phyloP scores from a whole-genome alignment of 2,113 vertebrate species.

The Geococcyx californianus region DNA sequence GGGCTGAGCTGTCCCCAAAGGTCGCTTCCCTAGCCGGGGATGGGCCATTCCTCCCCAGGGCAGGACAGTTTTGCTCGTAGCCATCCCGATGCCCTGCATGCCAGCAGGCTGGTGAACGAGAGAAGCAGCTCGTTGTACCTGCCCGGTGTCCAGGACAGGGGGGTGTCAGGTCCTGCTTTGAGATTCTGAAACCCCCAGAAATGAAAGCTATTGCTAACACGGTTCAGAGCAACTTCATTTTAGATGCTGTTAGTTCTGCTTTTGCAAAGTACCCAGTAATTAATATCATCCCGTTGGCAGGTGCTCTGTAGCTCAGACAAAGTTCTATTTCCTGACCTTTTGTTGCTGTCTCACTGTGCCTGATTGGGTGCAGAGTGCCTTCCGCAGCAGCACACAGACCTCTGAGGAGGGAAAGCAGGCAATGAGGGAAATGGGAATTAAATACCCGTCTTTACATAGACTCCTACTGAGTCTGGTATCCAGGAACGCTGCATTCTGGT shows the following conservation, averaged over 20 bases:
- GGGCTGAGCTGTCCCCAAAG: not conserved
- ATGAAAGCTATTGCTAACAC: not conserved
- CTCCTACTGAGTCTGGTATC: not conserved
- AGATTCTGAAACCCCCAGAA: not conserved
- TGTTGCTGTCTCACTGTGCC: not conserved
- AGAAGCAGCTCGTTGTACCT: not conserved
- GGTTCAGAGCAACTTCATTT: not conserved
- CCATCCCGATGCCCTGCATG: not conserved
- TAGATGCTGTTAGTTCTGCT: not conserved
- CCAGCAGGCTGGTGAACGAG: not conserved
- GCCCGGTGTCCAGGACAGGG: fast-evolving
- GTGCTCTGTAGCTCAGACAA: not conserved
- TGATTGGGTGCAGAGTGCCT: not conserved
- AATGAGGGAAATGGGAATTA: not conserved
- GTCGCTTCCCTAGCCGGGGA: not conserved
- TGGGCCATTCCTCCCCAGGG: not conserved
- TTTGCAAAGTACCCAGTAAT: not conserved
- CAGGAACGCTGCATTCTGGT: not conserved
- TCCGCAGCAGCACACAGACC: not conserved
- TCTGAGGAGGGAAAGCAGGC: not conserved
- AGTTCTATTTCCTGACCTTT: not conserved
- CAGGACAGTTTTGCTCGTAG: not conserved
- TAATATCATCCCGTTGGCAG: not conserved
- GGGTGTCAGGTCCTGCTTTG: not conserved
- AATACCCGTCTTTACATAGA: not conserved